Evolutionary conservation across 1,140 invertebrate genomes (phyloP).

Genomic region (Thalassaphorura encarpata): DNA sequence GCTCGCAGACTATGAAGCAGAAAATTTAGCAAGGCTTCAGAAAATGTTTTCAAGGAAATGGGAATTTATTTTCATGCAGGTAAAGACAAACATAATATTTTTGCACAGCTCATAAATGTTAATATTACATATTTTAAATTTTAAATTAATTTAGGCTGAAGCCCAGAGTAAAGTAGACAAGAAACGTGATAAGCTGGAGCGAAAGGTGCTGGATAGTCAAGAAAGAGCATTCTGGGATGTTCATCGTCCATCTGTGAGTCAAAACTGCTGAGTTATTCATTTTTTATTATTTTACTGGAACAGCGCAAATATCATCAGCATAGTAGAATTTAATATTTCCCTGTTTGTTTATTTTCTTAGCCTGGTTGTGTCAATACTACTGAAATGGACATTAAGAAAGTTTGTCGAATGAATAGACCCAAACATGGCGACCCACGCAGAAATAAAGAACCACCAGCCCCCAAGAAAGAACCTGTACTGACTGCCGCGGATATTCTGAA

Average conservation of each 20-base stretch:
- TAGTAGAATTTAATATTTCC: too few species aligned
- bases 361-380: slow-evolving; percentile 98
- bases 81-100: slow-evolving; percentile 34
- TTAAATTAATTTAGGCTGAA: slow-evolving; percentile 43
- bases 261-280: background rate
- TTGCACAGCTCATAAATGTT: background rate
- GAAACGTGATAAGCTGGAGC: slow-evolving; percentile 93
- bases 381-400: slow-evolving; percentile 95
- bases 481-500: slow-evolving; percentile 48
- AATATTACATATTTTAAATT: background rate
- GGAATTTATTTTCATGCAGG: slow-evolving; percentile 99
- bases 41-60: slow-evolving; percentile 99
- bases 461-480: slow-evolving; percentile 23
- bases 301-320: background rate
- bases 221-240: slow-evolving; percentile 99
- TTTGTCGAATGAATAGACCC: slow-evolving; percentile 69
- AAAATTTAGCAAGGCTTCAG: slow-evolving; percentile 91
- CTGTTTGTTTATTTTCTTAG: slow-evolving; percentile 45
- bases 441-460: slow-evolving; percentile 5
- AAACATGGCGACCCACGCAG: slow-evolving; percentile 21
- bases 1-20: slow-evolving; percentile 95
- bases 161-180: slow-evolving; percentile 89
- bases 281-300: background rate
- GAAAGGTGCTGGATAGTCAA: slow-evolving; percentile 97
- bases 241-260: slow-evolving; percentile 82